phyloP scores from a whole-genome alignment of 2,113 vertebrate species.

The Macroglossus sobrinus region DNA sequence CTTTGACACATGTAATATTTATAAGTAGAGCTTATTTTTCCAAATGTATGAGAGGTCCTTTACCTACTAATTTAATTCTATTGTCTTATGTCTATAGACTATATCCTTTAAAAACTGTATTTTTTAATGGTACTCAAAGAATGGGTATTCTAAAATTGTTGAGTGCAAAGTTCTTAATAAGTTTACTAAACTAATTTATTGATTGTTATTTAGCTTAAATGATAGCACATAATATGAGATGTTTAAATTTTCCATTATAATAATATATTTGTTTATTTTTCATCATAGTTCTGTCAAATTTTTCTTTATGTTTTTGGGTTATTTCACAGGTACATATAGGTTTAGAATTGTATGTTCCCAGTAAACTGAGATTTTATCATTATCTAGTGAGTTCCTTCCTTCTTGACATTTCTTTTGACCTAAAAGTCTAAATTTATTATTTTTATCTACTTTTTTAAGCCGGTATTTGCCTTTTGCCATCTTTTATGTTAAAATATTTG shows the following conservation, averaged over 20 bases:
- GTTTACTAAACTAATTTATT: background rate
- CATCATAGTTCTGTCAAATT: background rate
- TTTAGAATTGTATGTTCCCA: background rate
- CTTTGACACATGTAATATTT: background rate
- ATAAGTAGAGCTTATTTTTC: background rate
- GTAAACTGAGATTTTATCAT: background rate
- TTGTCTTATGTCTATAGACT: background rate
- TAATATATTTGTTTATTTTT: background rate
- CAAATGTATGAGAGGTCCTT: background rate
- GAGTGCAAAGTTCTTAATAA: background rate
- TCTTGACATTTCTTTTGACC: background rate
- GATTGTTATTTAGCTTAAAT: background rate
- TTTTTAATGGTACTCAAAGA: background rate
- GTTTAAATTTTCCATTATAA: background rate
- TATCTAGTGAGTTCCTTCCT: background rate
- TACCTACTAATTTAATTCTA: background rate
- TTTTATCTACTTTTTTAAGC: background rate
- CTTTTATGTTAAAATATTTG: background rate
- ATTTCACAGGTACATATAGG: background rate
- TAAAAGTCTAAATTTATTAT: background rate
- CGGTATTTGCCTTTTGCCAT: background rate
- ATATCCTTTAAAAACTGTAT: background rate
- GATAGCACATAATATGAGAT: background rate
- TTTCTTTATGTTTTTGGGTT: background rate
- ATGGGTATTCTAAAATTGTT: background rate